Percentiles rank a stretch among this genome's conserved stretches.
Conservation (phyloP, 2,888 invertebrate genomes). For the Tigriopus californicus region DNA sequence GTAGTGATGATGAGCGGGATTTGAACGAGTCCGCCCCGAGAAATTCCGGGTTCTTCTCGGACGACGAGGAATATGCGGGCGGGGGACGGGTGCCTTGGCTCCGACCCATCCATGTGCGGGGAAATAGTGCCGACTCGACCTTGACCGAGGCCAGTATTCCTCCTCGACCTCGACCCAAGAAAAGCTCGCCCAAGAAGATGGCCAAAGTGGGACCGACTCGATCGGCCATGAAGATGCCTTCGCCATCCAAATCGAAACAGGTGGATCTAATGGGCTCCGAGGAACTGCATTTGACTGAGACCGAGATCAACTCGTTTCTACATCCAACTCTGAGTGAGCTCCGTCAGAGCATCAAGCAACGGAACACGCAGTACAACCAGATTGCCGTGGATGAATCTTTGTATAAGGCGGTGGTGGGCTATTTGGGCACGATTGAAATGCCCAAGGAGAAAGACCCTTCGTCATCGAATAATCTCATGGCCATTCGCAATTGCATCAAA, state of each 20-base stretch:
- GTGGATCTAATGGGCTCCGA: slow-evolving; percentile 1
- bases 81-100: neutral
- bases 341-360: neutral
- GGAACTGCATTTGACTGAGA: slow-evolving; percentile 21
- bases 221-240: neutral
- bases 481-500: slow-evolving; percentile 65
- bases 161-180: neutral
- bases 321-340: slow-evolving; percentile 22
- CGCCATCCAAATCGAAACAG: neutral
- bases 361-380: slow-evolving; percentile 17
- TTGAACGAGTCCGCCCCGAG: neutral
- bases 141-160: neutral
- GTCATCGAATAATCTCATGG: slow-evolving; percentile 35
- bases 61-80: neutral
- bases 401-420: slow-evolving; percentile 64
- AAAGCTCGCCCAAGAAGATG: neutral
- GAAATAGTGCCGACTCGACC: neutral
- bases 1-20: slow-evolving; percentile 45
- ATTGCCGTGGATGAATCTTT: slow-evolving; percentile 18
- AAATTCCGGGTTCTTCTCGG: neutral
- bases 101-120: neutral
- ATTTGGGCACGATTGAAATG: slow-evolving; percentile 88
- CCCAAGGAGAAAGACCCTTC: slow-evolving; percentile 35
- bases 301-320: slow-evolving; percentile 23
- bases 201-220: too few relatives aligned